Conservation (phyloP, 2,797 vertebrate genomes). For the Taenioides sp. region DNA sequence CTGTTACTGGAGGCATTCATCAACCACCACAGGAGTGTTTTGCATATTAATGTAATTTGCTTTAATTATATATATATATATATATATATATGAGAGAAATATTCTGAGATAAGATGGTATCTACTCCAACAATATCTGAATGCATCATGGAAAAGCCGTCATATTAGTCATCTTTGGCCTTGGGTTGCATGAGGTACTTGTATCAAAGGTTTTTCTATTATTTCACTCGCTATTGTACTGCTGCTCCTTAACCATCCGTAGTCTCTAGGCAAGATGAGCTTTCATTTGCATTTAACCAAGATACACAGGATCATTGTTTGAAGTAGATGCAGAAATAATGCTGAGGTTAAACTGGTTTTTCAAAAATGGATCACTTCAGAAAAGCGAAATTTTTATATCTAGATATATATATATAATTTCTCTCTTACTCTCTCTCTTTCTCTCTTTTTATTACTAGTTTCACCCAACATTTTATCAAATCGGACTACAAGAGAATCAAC, state of each 20-base stretch:
- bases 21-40: too few relatives aligned
- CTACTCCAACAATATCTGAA: neutral
- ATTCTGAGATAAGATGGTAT: neutral
- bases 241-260: too few relatives aligned
- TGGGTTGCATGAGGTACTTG: neutral
- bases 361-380: neutral
- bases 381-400: too few relatives aligned
- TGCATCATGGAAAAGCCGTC: neutral
- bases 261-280: neutral
- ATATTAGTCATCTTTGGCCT: neutral
- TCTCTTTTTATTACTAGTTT: too few relatives aligned
- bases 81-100: too few relatives aligned
- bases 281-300: neutral
- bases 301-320: neutral
- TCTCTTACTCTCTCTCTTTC: too few relatives aligned
- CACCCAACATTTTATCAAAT: too few relatives aligned
- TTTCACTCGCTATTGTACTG: neutral
- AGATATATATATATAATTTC: too few relatives aligned
- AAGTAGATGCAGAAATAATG: neutral
- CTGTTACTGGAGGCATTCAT: too few relatives aligned
- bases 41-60: too few relatives aligned
- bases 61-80: too few relatives aligned
- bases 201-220: neutral
- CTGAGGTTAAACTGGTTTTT: slow-evolving; percentile 1
- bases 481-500: too few relatives aligned